Conservation (phyloP, 2,113 vertebrate species). For the Pogona vitticeps region DNA sequence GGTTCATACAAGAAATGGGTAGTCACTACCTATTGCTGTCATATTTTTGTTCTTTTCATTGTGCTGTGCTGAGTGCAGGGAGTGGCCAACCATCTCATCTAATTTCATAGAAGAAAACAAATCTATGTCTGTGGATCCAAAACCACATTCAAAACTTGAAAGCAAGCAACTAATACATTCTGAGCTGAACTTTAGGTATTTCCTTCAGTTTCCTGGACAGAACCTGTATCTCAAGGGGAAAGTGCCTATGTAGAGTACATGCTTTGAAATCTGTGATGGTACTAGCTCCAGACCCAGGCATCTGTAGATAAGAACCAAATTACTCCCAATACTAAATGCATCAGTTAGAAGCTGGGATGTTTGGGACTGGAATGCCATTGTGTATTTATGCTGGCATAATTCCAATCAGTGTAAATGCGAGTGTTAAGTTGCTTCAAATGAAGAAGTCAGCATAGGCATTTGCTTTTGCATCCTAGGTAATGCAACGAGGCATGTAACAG, state of each 20-base stretch:
- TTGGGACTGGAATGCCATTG: too few relatives aligned
- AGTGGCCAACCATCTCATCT: not conserved
- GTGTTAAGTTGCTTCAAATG: too few relatives aligned
- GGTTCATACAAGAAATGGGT: slow-evolving; percentile 10
- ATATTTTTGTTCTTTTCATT: not conserved
- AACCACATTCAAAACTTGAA: slow-evolving; percentile 3
- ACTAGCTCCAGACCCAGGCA: not conserved
- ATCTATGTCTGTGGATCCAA: not conserved
- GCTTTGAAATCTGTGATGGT: not conserved
- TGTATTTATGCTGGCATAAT: too few relatives aligned
- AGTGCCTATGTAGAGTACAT: not conserved
- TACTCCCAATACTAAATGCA: not conserved
- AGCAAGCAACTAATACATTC: not conserved
- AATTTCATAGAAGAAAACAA: slow-evolving; percentile 10
- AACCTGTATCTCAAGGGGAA: not conserved
- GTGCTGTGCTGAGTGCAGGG: slow-evolving; percentile 2
- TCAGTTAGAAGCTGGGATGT: not conserved
- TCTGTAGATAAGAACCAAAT: not conserved
- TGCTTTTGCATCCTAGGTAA: too few relatives aligned
- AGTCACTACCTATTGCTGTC: not conserved
- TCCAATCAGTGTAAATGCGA: too few relatives aligned
- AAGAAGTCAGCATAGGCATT: too few relatives aligned
- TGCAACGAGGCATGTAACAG: too few relatives aligned
- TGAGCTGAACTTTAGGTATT: not conserved
- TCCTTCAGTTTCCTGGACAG: not conserved